Conservation (phyloP, 2,113 vertebrate genomes). For the Platysternon megacephalum region DNA sequence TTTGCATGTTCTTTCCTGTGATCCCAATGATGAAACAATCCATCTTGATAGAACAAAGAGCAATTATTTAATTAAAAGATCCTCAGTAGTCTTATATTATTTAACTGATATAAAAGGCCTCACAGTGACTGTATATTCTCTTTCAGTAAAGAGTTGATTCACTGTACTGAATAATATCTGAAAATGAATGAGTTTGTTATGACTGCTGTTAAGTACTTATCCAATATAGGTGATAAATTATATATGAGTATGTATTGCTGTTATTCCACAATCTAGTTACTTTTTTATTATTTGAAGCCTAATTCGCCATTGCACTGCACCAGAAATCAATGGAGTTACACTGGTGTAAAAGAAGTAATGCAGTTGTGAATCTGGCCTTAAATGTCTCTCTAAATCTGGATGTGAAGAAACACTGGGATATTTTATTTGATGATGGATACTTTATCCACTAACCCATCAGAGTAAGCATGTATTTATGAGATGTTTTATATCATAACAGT, state of each 20-base stretch:
- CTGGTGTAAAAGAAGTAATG: neutral
- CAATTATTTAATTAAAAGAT: slow-evolving; percentile 71
- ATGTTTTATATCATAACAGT: neutral
- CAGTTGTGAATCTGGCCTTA: neutral
- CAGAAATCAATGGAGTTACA: neutral
- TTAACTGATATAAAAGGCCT: slow-evolving; percentile 47
- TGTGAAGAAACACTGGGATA: neutral
- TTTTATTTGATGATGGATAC: neutral
- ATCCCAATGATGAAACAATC: slow-evolving; percentile 32
- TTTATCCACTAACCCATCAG: neutral
- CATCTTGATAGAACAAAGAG: slow-evolving; percentile 52
- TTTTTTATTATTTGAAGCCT: slow-evolving; percentile 6
- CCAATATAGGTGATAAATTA: slow-evolving; percentile 49
- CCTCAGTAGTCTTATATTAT: slow-evolving; percentile 30
- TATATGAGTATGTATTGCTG: slow-evolving; percentile 36
- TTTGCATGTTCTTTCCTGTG: neutral
- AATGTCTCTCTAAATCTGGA: neutral
- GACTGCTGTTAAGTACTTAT: slow-evolving; percentile 40
- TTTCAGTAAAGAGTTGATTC: slow-evolving; percentile 53
- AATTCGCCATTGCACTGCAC: neutral
- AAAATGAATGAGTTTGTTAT: slow-evolving; percentile 48
- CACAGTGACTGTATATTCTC: slow-evolving; percentile 62
- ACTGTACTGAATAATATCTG: slow-evolving; percentile 9
- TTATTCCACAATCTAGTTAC: slow-evolving; percentile 39
- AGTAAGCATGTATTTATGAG: neutral